Base-by-base conservation (phyloP, 2,113 vertebrate species). In the Heptranchias perlo region DNA sequence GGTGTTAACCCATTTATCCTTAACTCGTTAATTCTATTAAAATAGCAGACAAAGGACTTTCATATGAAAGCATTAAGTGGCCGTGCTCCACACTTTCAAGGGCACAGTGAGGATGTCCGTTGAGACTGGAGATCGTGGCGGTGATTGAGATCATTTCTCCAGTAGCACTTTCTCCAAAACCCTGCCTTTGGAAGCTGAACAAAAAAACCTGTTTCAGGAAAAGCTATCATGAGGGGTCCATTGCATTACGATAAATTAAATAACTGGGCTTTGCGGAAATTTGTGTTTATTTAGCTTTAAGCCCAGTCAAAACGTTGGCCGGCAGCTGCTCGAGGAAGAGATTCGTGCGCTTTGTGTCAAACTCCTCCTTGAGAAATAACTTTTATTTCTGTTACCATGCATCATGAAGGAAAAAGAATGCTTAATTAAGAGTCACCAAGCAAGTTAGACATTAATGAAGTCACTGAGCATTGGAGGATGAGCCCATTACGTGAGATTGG, bases 211-310 rank as follows among this genome's bases (percentile, higher is more conserved):
- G 4, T 39, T 39, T 62, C 89, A 93, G 89, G 89, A 93, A 91
- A 39, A 18, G 18, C 35, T 62, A 93, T 64, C 35, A 93, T 23
- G 89, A 93, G 58, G 7, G 89, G 89, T 58, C 28, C 89, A 39
- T 58, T 44, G 89, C 35, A 44, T 62, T 39, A 23, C 23, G 89
- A 93, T 62, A 93, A 93, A 62, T 93, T 93, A 62, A 93, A 61
- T 62, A 62, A 62, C 58, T n/a, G 25, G 14, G 89, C 89, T 93
- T 62, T 93, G 23, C n/a, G 89, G 89, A 93, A 93, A 62, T 64
- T 58, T 39, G 16, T 93, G 89, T 93, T 93, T 62, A 93, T 93
- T 93, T 93, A 93, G 23, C 89, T 93, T 39, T 35, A 62, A 93
- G 58, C 58, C 89, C 58, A 93, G 89, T 61, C 58, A 93, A 62